phyloP scores from a whole-genome alignment of 2,113 vertebrate species.

The Rostratula benghalensis region DNA sequence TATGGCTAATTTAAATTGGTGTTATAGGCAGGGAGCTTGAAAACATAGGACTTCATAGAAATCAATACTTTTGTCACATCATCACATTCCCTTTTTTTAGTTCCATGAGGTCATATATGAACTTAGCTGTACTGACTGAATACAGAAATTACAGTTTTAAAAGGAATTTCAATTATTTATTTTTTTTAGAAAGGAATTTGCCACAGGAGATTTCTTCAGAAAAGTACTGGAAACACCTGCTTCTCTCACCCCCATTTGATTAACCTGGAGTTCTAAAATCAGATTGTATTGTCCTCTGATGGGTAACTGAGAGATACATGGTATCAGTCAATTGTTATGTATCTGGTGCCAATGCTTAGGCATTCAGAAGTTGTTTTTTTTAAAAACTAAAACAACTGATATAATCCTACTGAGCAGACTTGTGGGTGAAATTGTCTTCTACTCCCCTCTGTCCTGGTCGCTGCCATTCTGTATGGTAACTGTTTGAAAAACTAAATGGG shows the following conservation, averaged over 20 bases:
- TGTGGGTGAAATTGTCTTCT: neutral
- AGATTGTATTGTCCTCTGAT: neutral
- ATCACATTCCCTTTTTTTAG: neutral
- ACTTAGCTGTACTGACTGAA: neutral
- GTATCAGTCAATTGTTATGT: neutral
- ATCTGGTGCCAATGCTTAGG: neutral
- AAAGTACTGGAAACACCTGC: neutral
- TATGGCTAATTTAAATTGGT: neutral
- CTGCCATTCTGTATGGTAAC: neutral
- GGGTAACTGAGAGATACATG: neutral
- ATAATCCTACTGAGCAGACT: neutral
- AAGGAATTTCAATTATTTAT: neutral
- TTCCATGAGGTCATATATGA: neutral
- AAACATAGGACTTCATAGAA: neutral
- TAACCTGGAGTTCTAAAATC: neutral
- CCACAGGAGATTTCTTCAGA: neutral
- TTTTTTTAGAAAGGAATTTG: neutral
- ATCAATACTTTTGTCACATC: neutral
- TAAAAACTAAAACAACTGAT: neutral
- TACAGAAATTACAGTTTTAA: neutral
- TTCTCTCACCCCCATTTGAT: neutral
- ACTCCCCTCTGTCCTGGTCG: neutral
- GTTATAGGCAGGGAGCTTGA: neutral
- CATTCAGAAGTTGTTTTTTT: neutral
- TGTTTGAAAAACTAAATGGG: neutral